Base-by-base conservation (phyloP, 2,797 vertebrate genomes). In the Eptatretus atami region DNA sequence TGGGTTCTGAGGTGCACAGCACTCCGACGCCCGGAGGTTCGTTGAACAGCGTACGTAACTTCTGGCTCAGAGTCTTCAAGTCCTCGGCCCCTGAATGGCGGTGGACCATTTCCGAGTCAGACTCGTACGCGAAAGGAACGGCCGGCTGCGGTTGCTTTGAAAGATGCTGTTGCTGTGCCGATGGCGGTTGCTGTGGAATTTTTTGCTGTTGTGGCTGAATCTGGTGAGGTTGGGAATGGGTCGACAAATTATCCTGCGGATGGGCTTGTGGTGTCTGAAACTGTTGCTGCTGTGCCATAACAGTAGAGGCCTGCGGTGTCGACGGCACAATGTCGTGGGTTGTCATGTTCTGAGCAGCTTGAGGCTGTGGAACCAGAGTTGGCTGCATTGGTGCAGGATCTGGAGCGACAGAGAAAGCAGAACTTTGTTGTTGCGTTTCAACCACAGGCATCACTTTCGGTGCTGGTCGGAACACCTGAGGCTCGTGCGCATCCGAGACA, bases 21-120 rank as follows among this genome's bases (percentile, higher is more conserved):
- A 25, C 57, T 24, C 15, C 11, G 31, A 44, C 31, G 15, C n/a
- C 57, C 57, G 11, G 11, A n/a, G 57, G n/a, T 2, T 61, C 57
- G 12, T 61, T n/a, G 57, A 61, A 61, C n/a, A 61, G 57, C n/a
- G n/a, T 61, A 25, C 57, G 57, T 10, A 61, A 25, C 57, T 61
- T 61, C 57, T 61, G n/a, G n/a, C n/a, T n/a, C 57, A 61, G 57
- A n/a, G 57, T 24, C 12, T 61, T 61, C n/a, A 61, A 25, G 57
- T 61, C 57, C 57, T 61, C 57, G 12, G 57, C 57, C n/a, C 57
- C 57, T 8, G 57, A n/a, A n/a, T n/a, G 57, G n/a, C 57, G 57
- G 57, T 61, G 57, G n/a, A 25, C 25, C 57, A 61, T 24, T 10
- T 61, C 57, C 57, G 57, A n/a, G 57, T 61, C 57, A 12, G 57